Percentiles rank a stretch among this genome's conserved stretches.
phyloP scores from a whole-genome alignment of 2,797 vertebrate species.

The Schizopygopsis pylzovi region DNA sequence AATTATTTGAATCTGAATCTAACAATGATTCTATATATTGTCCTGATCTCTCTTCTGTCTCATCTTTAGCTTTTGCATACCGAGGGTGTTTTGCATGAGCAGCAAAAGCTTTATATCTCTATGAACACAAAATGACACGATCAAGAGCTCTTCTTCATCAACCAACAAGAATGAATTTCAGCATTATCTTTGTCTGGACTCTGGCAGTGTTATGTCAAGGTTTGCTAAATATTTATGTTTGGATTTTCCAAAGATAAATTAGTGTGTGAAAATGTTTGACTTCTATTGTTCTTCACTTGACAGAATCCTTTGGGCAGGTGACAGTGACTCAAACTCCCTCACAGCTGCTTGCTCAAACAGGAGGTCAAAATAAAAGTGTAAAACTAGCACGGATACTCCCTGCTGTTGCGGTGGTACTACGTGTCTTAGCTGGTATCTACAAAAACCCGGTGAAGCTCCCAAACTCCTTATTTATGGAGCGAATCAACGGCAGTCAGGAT shows the following conservation, averaged over 20 bases:
- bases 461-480: rapidly evolving
- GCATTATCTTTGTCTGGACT: background rate
- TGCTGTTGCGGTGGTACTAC: no score
- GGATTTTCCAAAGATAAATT: background rate
- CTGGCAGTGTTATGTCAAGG: background rate
- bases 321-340: background rate
- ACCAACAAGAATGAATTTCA: background rate
- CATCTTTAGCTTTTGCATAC: no score
- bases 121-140: background rate
- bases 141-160: slow-evolving; percentile 6
- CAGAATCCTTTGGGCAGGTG: background rate
- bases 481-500: no score
- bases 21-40: no score
- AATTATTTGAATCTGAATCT: no score
- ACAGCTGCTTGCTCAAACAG: no score
- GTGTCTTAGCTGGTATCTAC: no score
- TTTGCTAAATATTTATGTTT: background rate
- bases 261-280: background rate
- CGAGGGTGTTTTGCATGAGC: no score
- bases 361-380: no score
- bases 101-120: background rate
- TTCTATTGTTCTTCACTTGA: background rate
- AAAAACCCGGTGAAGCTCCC: no score
- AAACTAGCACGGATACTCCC: no score
- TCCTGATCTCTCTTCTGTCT: no score